phyloP scores from a whole-genome alignment of 92 coral and sea anemone genomes.

The Desmophyllum pertusum region DNA sequence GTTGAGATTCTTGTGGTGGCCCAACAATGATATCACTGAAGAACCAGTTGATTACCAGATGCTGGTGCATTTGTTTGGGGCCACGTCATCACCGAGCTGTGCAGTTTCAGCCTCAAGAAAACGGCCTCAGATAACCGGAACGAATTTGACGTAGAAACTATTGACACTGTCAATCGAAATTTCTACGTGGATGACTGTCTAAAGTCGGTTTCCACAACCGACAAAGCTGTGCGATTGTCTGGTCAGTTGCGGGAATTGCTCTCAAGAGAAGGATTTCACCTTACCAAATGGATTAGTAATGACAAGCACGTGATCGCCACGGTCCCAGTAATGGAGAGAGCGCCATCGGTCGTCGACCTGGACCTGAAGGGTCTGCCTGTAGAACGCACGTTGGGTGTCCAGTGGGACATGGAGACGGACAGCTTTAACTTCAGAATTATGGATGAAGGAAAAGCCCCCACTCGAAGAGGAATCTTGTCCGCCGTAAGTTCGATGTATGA shows the following conservation, averaged over 20 bases:
- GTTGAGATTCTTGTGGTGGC: constrained; percentile 42
- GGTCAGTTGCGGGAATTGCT: constrained; percentile 14
- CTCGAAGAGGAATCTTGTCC: constrained; percentile 40
- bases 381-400: constrained; percentile 8
- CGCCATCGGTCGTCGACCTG: constrained; percentile 9
- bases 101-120: constrained; percentile 46
- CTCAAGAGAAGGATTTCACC: no score
- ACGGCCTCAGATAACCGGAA: constrained; percentile 33
- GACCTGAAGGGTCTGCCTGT: constrained; percentile 17
- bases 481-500: constrained; percentile 40
- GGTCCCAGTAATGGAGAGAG: background rate
- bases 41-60: constrained; percentile 20
- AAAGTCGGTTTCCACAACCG: constrained; percentile 19
- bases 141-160: constrained; percentile 16
- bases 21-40: background rate
- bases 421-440: background rate
- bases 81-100: constrained; percentile 39
- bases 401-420: no score
- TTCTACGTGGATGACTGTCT: constrained; percentile 45
- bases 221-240: constrained; percentile 15
- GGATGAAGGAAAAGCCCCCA: constrained; percentile 6
- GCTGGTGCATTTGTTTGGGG: constrained; percentile 32
- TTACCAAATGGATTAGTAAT: constrained; percentile 28
- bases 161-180: constrained; percentile 27
- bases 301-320: constrained; percentile 20